A percentile compares a stretch with the other conserved stretches of the same genome.
These are phyloP conservation scores for Cataglyphis rosenhaueri DNA, from an alignment of 2,888 invertebrate genomes.

Conservation along the genomic window DNA sequence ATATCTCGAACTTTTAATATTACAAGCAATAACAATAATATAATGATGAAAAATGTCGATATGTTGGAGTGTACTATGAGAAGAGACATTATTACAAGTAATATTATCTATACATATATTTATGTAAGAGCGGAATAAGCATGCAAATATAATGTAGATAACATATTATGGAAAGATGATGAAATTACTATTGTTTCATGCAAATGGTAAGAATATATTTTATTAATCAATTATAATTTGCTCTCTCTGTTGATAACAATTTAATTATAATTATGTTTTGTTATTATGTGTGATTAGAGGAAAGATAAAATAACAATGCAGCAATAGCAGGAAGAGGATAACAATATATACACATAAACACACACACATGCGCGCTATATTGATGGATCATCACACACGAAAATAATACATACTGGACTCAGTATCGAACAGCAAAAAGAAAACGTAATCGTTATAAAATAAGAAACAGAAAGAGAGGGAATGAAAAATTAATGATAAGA, in stretches of 20 bases:
- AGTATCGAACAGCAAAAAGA: slow-evolving; percentile 6
- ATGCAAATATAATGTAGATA: slow-evolving; percentile 18
- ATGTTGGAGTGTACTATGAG: slow-evolving; percentile 1
- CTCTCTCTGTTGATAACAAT: not conserved
- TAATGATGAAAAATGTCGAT: not conserved
- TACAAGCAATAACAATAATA: not conserved
- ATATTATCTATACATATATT: not conserved
- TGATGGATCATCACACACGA: slow-evolving; percentile 19
- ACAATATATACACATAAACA: slow-evolving; percentile 9
- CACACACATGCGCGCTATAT: not conserved
- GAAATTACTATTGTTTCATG: not conserved
- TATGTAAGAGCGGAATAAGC: slow-evolving; percentile 17
- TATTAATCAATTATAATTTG: not conserved
- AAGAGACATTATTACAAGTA: not conserved
- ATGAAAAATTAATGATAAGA: slow-evolving; percentile 26
- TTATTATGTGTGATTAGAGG: not conserved
- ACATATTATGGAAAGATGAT: not conserved
- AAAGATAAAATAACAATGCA: not conserved
- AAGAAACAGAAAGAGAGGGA: slow-evolving; percentile 47
- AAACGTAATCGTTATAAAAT: slow-evolving; percentile 27
- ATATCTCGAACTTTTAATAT: not conserved
- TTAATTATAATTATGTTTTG: not conserved
- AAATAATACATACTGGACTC: slow-evolving; percentile 35
- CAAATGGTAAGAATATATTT: not conserved
- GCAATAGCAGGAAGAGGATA: slow-evolving; percentile 19